Base-by-base conservation (phyloP, 2,113 vertebrate species). In the Pseudolaguvia tuberculata region DNA sequence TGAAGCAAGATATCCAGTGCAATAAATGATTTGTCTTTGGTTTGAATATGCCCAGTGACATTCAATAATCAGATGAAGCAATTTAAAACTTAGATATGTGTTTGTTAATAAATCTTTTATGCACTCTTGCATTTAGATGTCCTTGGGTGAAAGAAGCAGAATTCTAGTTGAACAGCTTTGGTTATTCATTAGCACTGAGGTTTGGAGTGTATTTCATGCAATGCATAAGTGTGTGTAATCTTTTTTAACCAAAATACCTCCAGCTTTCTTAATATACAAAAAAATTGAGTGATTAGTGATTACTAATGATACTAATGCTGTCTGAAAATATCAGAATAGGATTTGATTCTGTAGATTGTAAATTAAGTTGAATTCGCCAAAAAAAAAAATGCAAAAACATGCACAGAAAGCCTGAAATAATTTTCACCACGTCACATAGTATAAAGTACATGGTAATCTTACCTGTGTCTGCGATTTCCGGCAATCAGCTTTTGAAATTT, bases 171-270 rank as follows among this genome's bases (percentile, higher is more conserved):
- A 35, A 35, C 18, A 52, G 71, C 47, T 21, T n/a, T 18, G 0
- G 27, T 63, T 73, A 73, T 63, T 73, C n/a, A 31, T 62, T 51
- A 73, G 29, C 20, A 62, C 8, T 35, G 47, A 5, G 13, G 45
- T n/a, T 48, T 51, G 52, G 42, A 13, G 11, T 47, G 17, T 25
- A 21, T 52, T 31, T 50, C 14, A 31, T 31, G 66, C 27, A 52
- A 52, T 7, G 1, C 21, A 29, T 23, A 8, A 31, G 11, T 51
- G 18, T 31, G 48, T 52, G 47, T 47, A 12, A 12, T 15, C 12
- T 52, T 18, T 69, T 52, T 3, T 6, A 57, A 58, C 13, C 45
- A 39, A 71, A 45, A 56, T 27, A 71, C 31, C 13, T 71, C 11
- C 29, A 53, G 68, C 68, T 70, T 70, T 51, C 18, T 53, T 4